Evolutionary conservation across 2,888 invertebrate genomes (phyloP).

Genomic region (Drosophila differens): DNA sequence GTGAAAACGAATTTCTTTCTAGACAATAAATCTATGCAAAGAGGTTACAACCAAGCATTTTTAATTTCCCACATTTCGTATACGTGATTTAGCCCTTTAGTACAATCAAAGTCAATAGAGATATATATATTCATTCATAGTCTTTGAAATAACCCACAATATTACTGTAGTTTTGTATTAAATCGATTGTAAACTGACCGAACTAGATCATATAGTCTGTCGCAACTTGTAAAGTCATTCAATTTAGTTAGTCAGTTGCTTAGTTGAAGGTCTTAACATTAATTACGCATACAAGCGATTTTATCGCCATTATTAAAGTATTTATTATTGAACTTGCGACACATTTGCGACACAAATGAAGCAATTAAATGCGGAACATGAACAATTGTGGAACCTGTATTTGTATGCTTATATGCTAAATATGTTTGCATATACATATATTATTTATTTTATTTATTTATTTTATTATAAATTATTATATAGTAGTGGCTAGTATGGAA

Average conservation of each 20-base stretch:
- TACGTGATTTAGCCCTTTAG: neutral
- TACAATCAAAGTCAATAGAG: neutral
- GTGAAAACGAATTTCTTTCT: constrained; percentile 54
- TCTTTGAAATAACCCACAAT: constrained; percentile 1
- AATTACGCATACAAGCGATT: constrained; percentile 26
- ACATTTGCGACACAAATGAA: constrained; percentile 11
- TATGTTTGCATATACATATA: neutral
- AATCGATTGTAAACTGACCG: neutral
- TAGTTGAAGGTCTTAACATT: constrained; percentile 36
- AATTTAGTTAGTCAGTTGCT: constrained; percentile 39
- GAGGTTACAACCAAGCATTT: constrained; percentile 22
- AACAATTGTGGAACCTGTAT: neutral
- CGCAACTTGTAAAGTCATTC: constrained; percentile 39
- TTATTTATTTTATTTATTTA: neutral
- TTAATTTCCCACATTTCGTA: neutral
- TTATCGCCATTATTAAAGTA: constrained; percentile 26
- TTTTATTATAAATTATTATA: too few species aligned
- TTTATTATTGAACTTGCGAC: constrained; percentile 11
- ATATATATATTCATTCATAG: neutral
- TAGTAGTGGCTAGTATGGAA: neutral
- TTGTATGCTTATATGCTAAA: neutral
- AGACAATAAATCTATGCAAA: constrained; percentile 50
- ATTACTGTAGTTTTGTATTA: constrained; percentile 15
- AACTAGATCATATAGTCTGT: constrained; percentile 28
- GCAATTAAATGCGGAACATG: constrained; percentile 3